Base-by-base conservation (phyloP, 2,888 invertebrate genomes). In the Drosophila neutralis region DNA sequence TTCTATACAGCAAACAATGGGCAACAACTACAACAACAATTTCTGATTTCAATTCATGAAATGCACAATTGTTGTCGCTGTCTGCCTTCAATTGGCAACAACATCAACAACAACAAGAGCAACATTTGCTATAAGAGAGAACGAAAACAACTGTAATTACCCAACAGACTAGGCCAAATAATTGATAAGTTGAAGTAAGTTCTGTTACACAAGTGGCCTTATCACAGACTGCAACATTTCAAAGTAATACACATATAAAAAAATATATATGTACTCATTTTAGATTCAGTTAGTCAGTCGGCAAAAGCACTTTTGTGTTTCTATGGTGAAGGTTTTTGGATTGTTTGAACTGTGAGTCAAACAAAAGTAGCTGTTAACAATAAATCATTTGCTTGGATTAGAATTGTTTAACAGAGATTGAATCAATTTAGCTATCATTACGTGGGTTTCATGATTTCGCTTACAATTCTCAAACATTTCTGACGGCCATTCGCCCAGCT, bases 11-110 rank as follows among this genome's bases (percentile, higher is more conserved):
- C 69, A 81, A 81, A 86, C 83, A 83, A 83, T 83, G 83, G 83
- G 33, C 72, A 80, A 62, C 67, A 67, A 72, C 66, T 42, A 53
- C 62, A 45, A 54, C 54, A 59, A 29, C 51, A 42, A 54, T 69
- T 62, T 63, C 71, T 67, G 75, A 73, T 77, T 83, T 59, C 83
- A 87, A 89, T 89, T 89, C 84, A 86, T 83, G 78, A 86, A 87
- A 89, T 83, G 73, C 82, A 87, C 89, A 89, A 87, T 90, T 88
- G 90, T 82, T 89, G 90, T 90, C 85, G 80, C 77, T 68, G 61
- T 63, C 72, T 57, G 78, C 70, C 38, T 54, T 69, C 82, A 73
- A 76, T 73, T 77, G 75, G 24, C 56, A 57, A 63, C 52, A 73
- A 31, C 49, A 61, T 38, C 52, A 77, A 56, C 59, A 77, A 54